Percentiles rank a stretch among this genome's conserved stretches.
These are phyloP conservation scores for Cathartes aura DNA, from an alignment of 2,113 vertebrate genomes.

Conservation along the genomic window DNA sequence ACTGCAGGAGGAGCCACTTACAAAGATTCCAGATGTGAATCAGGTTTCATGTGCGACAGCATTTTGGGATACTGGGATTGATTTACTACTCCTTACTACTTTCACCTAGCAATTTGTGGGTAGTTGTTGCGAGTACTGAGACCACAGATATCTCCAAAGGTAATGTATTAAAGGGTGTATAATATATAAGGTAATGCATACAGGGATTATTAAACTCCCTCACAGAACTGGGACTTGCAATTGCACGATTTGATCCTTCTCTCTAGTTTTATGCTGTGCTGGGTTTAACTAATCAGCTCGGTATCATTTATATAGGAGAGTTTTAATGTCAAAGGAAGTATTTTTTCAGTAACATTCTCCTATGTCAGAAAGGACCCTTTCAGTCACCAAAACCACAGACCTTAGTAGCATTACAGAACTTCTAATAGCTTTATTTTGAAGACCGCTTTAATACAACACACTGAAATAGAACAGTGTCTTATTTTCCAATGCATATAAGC, in stretches of 20 bases:
- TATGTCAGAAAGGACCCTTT: not conserved
- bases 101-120: slow-evolving; percentile 77
- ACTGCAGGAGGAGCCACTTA: slow-evolving; percentile 60
- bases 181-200: not conserved
- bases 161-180: not conserved
- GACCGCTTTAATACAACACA: not conserved
- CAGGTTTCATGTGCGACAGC: slow-evolving; percentile 39
- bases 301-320: not conserved
- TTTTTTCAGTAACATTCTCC: not conserved
- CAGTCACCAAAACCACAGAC: not conserved
- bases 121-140: slow-evolving; percentile 39
- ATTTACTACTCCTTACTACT: slow-evolving; percentile 34
- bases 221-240: not conserved
- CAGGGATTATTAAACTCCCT: not conserved
- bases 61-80: slow-evolving; percentile 49
- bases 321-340: not conserved
- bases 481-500: not conserved
- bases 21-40: slow-evolving; percentile 49
- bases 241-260: not conserved
- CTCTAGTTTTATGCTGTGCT: not conserved
- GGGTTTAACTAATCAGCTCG: not conserved
- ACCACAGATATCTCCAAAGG: slow-evolving; percentile 66
- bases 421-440: not conserved
- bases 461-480: not conserved
- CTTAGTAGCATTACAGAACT: not conserved